Percentiles rank a stretch among this genome's conserved stretches.
Evolutionary conservation across 2,113 vertebrate species (phyloP).

Genomic region (Cyrtonyx montezumae): DNA sequence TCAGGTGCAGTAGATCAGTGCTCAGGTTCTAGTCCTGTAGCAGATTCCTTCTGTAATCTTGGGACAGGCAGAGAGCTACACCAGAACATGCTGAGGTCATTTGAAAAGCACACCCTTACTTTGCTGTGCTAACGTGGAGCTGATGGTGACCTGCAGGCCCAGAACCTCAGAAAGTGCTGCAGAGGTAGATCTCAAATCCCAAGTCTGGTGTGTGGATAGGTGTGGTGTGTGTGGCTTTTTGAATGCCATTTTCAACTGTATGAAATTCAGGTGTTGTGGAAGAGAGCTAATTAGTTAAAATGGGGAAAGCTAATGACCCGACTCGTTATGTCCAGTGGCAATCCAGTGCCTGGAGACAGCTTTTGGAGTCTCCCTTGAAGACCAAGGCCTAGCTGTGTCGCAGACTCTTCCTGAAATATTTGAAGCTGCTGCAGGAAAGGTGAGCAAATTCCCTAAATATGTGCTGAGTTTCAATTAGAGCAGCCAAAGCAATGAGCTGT

Average conservation of each 20-base stretch:
- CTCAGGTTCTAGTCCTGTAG: background rate
- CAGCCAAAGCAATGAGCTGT: background rate
- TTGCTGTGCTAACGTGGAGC: background rate
- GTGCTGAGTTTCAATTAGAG: background rate
- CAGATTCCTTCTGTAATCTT: background rate
- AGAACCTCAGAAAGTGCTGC: background rate
- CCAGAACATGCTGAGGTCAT: background rate
- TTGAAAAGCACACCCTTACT: background rate
- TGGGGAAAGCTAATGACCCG: background rate
- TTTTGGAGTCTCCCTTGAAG: constrained; percentile 89
- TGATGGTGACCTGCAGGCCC: background rate
- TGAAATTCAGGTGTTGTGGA: background rate
- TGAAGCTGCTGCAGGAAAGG: constrained; percentile 76
- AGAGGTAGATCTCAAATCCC: background rate
- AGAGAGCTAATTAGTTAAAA: rapidly evolving
- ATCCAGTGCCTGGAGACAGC: constrained; percentile 97
- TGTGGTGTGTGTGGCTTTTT: too few relatives aligned
- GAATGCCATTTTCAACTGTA: background rate
- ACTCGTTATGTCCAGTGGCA: constrained; percentile 79
- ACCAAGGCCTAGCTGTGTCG: constrained; percentile 84
- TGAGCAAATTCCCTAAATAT: constrained; percentile 11
- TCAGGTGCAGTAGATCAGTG: background rate
- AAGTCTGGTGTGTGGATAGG: too few relatives aligned
- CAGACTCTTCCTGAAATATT: constrained; percentile 91
- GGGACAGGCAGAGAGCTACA: background rate